Base-by-base conservation (phyloP, 2,797 vertebrate species). In the Chanos chanos region DNA sequence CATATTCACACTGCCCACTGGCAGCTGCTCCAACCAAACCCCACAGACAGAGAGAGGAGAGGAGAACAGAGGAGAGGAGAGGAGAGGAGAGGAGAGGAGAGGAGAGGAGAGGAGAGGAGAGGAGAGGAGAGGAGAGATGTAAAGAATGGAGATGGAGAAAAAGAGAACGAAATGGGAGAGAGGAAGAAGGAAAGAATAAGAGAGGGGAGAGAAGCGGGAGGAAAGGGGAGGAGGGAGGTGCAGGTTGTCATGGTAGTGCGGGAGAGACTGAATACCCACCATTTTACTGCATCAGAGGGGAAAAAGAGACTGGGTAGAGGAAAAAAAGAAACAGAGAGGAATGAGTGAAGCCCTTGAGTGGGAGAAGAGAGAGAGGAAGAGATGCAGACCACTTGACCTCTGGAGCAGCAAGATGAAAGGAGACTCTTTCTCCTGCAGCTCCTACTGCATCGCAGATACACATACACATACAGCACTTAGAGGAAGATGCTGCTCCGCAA, bases 381-480 rank as follows among this genome's bases (percentile, higher is more conserved):
- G 31, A 50, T 18, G 21, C 44, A 59, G 60, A 52, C 34, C 45
- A 61, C 64, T 63, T 75, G 70, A 72, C 66, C 70, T 64, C 60
- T 41, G 51, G 55, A 47, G 44, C 27, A 28, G 40, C 51, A 58
- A 57, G 24, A 65, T 48, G 39, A 67, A 56, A 58, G 47, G 41
- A 50, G 47, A 39, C 37, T 31, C 22, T 48, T 61, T 51, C 13
- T 45, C 37, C 58, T 45, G 47, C 45, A 49, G 63, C 57, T 48
- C 43, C 13, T 37, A 48, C 19, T 10, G 30, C 39, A 37, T 34
- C 61, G 7, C 30, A 28, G 61, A 50, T 49, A 61, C 41, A 56
- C 49, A 33, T 13, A 56, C 44, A 61, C 39, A 28, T 25, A 33
- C 16, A 54, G 51, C 48, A 56, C 57, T 39, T 54, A 41, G 18